A percentile compares a stretch with the other conserved stretches of the same genome.
These are phyloP conservation scores for Picathartes gymnocephalus DNA, from an alignment of 2,113 vertebrate genomes.

Conservation along the genomic window DNA sequence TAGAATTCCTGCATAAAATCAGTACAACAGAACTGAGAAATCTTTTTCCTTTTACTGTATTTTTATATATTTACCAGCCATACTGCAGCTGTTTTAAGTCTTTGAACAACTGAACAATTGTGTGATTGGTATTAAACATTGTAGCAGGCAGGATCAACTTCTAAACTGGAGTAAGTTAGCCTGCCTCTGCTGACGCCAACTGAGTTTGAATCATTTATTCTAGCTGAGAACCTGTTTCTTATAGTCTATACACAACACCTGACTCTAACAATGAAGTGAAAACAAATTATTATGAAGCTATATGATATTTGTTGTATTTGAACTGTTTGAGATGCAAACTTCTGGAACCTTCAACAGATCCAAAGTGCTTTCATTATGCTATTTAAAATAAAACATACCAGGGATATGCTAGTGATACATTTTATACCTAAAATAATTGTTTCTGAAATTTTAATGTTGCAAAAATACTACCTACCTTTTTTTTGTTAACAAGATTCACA, in stretches of 20 bases:
- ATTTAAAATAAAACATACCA: not conserved
- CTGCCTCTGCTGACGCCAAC: not conserved
- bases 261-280: not conserved
- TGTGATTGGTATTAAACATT: not conserved
- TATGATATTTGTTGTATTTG: not conserved
- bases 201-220: not conserved
- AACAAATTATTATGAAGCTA: not conserved
- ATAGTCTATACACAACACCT: not conserved
- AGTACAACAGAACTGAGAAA: not conserved
- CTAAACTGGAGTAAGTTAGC: not conserved
- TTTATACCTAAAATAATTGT: not conserved
- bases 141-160: not conserved
- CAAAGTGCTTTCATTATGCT: not conserved
- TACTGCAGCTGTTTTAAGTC: not conserved
- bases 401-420: not conserved
- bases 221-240: not conserved
- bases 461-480: not conserved
- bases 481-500: not conserved
- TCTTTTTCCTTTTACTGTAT: not conserved
- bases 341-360: not conserved
- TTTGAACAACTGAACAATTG: not conserved
- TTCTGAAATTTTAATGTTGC: not conserved
- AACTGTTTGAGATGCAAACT: not conserved
- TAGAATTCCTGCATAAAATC: not conserved
- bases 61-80: not conserved